phyloP scores from a whole-genome alignment of 2,888 invertebrate genomes.

The Andrena trimmerana region DNA sequence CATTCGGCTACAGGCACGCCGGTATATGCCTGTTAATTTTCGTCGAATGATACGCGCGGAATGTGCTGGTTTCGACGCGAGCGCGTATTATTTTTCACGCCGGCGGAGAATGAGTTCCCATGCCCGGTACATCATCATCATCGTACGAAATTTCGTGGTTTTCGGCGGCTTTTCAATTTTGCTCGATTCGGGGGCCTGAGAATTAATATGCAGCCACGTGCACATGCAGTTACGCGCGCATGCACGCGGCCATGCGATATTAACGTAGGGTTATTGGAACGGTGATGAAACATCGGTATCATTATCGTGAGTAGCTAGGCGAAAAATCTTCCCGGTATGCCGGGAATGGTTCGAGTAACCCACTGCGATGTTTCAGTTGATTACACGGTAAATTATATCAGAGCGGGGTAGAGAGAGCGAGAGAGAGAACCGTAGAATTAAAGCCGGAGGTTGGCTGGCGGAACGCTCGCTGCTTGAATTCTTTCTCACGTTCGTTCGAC shows the following conservation, averaged over 20 bases:
- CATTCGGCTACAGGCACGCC: neutral
- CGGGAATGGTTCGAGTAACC: slow-evolving; percentile 49
- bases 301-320: slow-evolving; percentile 28
- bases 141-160: slow-evolving; percentile 46
- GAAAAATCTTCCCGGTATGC: slow-evolving; percentile 46
- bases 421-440: slow-evolving; percentile 52
- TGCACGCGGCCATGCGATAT: slow-evolving; percentile 26
- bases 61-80: slow-evolving; percentile 39
- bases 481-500: slow-evolving; percentile 70
- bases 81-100: slow-evolving; percentile 53
- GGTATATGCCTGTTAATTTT: slow-evolving; percentile 2
- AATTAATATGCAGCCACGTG: slow-evolving; percentile 65
- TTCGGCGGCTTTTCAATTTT: slow-evolving; percentile 67
- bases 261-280: slow-evolving; percentile 42
- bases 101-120: slow-evolving; percentile 44
- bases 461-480: slow-evolving; percentile 62
- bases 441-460: slow-evolving; percentile 40
- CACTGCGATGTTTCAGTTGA: slow-evolving; percentile 60
- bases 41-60: slow-evolving; percentile 8
- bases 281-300: slow-evolving; percentile 52
- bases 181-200: slow-evolving; percentile 32
- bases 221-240: slow-evolving; percentile 20
- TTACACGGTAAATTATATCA: slow-evolving; percentile 66
- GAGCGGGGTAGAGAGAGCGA: neutral
- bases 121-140: slow-evolving; percentile 17